Percentiles rank a stretch among this genome's conserved stretches.
Evolutionary conservation across 2,797 vertebrate genomes (phyloP).

Genomic region (Sylvilagus floridanus): DNA sequence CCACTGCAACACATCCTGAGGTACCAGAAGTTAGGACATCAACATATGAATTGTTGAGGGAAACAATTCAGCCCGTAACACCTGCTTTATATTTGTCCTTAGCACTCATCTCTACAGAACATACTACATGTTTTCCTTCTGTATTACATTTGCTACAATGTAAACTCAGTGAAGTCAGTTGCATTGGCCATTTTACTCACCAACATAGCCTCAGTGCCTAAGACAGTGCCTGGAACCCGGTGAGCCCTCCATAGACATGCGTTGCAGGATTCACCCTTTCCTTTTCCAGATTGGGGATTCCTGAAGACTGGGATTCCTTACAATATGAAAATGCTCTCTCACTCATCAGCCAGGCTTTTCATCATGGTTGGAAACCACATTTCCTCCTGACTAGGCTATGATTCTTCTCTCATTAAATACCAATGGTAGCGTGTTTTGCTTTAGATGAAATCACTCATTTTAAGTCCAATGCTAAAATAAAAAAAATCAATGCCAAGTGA

Average conservation of each 20-base stretch:
- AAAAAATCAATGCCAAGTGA: conserved; percentile 69
- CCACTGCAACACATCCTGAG: neutral
- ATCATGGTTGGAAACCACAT: neutral
- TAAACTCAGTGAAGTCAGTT: neutral
- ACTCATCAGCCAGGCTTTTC: conserved; percentile 35
- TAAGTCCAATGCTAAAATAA: conserved; percentile 65
- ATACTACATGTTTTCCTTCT: conserved; percentile 12
- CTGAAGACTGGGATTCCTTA: conserved; percentile 19
- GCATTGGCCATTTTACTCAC: neutral
- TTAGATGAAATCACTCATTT: conserved; percentile 69
- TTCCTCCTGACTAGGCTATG: conserved; percentile 41
- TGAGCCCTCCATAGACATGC: neutral
- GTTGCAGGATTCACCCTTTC: neutral
- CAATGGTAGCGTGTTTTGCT: conserved; percentile 57
- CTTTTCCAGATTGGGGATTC: neutral
- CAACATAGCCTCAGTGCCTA: neutral
- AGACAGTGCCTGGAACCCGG: conserved; percentile 11
- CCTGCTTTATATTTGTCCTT: conserved; percentile 34
- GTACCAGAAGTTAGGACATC: neutral
- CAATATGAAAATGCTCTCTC: conserved; percentile 14
- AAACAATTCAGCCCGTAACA: neutral
- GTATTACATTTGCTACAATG: conserved; percentile 13
- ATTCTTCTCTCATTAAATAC: conserved; percentile 70
- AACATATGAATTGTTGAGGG: neutral
- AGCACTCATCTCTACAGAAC: neutral